These are phyloP conservation scores for Drosophila bocqueti DNA, from an alignment of 1,140 invertebrate genomes.

Conservation along the genomic window DNA sequence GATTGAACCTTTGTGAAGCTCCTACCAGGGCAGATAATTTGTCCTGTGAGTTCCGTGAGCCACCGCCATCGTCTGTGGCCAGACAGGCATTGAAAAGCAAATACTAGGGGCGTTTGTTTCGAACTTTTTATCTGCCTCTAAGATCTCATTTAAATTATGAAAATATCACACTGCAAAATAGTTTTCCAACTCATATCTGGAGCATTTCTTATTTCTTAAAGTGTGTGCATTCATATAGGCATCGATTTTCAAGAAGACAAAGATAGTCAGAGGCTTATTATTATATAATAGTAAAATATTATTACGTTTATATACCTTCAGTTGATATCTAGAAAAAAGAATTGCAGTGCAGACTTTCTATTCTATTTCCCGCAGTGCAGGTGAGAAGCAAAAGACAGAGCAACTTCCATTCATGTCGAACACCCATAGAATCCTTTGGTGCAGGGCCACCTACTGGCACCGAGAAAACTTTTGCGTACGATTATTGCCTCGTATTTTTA, in stretches of 20 bases:
- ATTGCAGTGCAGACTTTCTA: neutral
- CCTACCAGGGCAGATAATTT: constrained; percentile 14
- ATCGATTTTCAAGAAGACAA: no score
- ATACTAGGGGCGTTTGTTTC: constrained; percentile 14
- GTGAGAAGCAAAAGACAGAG: constrained; percentile 1
- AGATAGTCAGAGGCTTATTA: no score
- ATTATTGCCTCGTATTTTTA: constrained; percentile 42
- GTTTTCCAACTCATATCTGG: neutral
- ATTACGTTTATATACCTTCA: neutral
- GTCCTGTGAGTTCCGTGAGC: neutral
- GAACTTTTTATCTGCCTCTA: constrained; percentile 23
- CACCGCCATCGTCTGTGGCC: constrained; percentile 2
- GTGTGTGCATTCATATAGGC: no score
- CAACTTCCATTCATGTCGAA: constrained; percentile 48
- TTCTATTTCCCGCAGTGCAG: constrained; percentile 12
- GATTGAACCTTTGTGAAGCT: neutral
- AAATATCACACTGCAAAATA: neutral
- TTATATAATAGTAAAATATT: neutral
- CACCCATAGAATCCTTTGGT: constrained; percentile 38
- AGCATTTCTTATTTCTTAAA: neutral
- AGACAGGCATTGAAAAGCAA: constrained; percentile 8
- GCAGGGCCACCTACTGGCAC: constrained; percentile 58
- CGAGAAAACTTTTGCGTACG: constrained; percentile 29
- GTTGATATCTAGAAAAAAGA: no score
- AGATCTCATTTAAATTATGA: constrained; percentile 14